Conservation (phyloP, 2,797 vertebrate genomes). For the Coreius guichenoti region DNA sequence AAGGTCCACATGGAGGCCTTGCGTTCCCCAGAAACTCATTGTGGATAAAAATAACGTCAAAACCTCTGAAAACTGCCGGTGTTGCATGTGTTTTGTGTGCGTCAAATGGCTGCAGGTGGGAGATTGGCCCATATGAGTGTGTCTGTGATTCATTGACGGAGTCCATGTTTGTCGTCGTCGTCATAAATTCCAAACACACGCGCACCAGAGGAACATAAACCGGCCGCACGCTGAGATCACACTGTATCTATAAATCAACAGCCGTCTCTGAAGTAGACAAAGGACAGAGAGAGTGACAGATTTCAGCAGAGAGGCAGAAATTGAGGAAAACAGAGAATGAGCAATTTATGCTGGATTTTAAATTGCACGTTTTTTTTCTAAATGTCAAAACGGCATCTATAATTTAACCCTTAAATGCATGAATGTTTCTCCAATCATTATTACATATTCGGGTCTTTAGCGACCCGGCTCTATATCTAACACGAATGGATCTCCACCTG, state of each 20-base stretch:
- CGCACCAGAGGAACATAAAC: conserved; percentile 17
- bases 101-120: conserved; percentile 26
- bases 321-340: neutral
- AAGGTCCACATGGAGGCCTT: neutral
- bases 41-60: conserved; percentile 12
- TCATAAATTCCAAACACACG: conserved; percentile 32
- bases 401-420: neutral
- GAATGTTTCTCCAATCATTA: too few relatives aligned
- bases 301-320: neutral
- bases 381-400: neutral
- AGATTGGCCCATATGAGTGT: conserved; percentile 33
- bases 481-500: too few relatives aligned
- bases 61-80: neutral
- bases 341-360: neutral
- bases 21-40: conserved; percentile 18
- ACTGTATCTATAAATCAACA: conserved; percentile 37
- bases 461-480: too few relatives aligned
- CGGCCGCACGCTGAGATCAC: conserved; percentile 7
- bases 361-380: conserved; percentile 20
- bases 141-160: conserved; percentile 31
- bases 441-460: too few relatives aligned
- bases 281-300: conserved; percentile 19
- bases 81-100: conserved; percentile 7
- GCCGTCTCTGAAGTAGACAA: conserved; percentile 10
- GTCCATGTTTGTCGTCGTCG: neutral